These are phyloP conservation scores for Argyrosomus japonicus DNA, from an alignment of 2,113 vertebrate genomes.

Conservation along the genomic window DNA sequence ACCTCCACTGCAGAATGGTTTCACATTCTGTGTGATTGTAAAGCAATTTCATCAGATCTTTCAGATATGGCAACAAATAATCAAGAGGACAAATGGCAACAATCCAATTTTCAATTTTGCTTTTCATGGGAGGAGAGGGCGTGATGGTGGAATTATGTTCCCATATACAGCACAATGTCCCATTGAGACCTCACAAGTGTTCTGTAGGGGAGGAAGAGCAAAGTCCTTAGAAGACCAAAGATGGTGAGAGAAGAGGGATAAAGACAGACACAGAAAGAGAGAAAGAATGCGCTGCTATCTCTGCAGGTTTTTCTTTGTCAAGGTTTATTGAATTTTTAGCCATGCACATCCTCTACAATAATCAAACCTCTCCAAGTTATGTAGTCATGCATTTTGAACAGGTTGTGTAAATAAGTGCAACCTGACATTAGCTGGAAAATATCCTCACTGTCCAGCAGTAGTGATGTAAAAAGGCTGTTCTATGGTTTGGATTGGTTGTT, in stretches of 20 bases:
- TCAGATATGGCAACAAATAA: constrained; percentile 59
- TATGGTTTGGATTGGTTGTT: neutral
- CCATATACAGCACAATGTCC: constrained; percentile 9
- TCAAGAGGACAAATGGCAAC: constrained; percentile 54
- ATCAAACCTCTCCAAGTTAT: neutral
- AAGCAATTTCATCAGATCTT: constrained; percentile 43
- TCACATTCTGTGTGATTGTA: constrained; percentile 35
- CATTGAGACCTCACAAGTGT: neutral
- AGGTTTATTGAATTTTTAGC: neutral
- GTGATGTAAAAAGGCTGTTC: neutral
- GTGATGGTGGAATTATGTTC: constrained; percentile 31
- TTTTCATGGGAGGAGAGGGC: constrained; percentile 30
- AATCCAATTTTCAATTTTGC: constrained; percentile 57
- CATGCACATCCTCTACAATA: neutral
- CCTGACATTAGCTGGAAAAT: neutral
- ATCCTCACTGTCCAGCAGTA: too few species aligned
- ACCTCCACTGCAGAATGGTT: constrained; percentile 19
- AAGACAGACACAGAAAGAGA: neutral
- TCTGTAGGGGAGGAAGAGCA: neutral
- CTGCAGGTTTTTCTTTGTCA: neutral
- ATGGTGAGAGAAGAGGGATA: neutral
- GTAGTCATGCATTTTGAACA: neutral
- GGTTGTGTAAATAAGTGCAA: neutral
- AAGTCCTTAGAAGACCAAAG: constrained; percentile 18
- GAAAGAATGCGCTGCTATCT: neutral